A percentile compares a stretch with the other conserved stretches of the same genome.
phyloP scores from a whole-genome alignment of 2,888 invertebrate genomes.

The Rhagonycha lutea region DNA sequence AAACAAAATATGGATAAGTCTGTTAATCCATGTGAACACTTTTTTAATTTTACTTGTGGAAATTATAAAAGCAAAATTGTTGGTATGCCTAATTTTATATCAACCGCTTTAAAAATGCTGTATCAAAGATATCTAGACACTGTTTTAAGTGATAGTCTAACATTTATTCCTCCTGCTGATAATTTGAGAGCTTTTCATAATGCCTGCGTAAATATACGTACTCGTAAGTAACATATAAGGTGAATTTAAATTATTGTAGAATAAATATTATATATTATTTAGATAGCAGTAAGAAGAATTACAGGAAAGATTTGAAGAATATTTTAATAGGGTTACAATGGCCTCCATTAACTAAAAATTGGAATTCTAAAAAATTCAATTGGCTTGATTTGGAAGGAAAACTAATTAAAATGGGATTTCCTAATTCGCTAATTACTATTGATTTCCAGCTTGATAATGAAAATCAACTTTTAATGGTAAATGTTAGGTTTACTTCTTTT shows the following conservation, averaged over 20 bases:
- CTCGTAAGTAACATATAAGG: neutral
- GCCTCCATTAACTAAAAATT: neutral
- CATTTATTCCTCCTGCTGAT: neutral
- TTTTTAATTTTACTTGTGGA: constrained; percentile 20
- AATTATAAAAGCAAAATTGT: neutral
- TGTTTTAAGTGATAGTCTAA: neutral
- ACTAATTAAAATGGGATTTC: neutral
- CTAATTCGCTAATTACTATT: neutral
- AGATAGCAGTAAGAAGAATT: neutral
- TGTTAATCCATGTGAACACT: constrained; percentile 11
- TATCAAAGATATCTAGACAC: neutral
- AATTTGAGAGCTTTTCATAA: neutral
- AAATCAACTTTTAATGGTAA: neutral
- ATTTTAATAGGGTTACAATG: neutral
- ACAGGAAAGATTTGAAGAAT: neutral
- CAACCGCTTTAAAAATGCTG: neutral
- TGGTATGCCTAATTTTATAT: neutral
- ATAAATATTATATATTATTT: neutral
- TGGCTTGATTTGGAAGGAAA: neutral
- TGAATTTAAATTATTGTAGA: neutral
- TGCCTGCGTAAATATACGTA: neutral
- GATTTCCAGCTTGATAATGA: neutral
- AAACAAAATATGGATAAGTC: constrained; percentile 1
- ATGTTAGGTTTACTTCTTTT: neutral
- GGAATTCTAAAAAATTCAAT: neutral